Base-by-base conservation (phyloP, 2,797 vertebrate genomes). In the Acomys russatus region DNA sequence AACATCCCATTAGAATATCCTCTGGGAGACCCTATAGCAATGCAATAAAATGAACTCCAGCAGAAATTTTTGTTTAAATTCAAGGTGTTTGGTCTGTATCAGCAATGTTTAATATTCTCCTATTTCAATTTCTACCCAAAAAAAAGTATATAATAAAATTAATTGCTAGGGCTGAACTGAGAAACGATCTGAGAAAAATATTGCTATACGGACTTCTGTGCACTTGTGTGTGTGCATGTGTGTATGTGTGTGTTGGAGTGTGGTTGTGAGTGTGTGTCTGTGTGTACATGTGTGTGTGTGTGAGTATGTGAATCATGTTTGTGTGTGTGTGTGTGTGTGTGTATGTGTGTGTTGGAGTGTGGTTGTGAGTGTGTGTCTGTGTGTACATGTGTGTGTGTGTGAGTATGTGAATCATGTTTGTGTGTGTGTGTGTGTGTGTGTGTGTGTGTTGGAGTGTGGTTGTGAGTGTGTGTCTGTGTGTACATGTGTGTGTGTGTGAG, bases 61-160 rank as follows among this genome's bases (percentile, higher is more conserved):
- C 6, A n/a, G 30, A 77, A 68, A 64, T 51, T 87, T 83, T 8
- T 30, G 17, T 63, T 96, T 87, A 96, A 85, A 56, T 86, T 88
- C 17, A 66, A 68, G 61, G 10, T 0, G 22, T 74, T 96, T 44
- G 44, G 44, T 44, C 38, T 89, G 49, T 78, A 91, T 88, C 7
- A 49, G 2, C 74, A 64, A 89, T 38, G 4, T 66, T 10, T 51
- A 87, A 9, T 17, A 77, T 84, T 71, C 33, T 90, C 85, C 3
- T 91, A 91, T 82, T 96, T 92, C 9, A 64, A 91, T 59, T 89
- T 94, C 74, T 94, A 93, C 35, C 17, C 12, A 30, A 79, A 89
- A 59, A 84, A 95, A 94, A 86, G 3, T 56, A 0, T 90, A 9
- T 82, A 78, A 73, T 82, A 28, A 77, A 94, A 78, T 22, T 68